phyloP scores from a whole-genome alignment of 2,888 invertebrate genomes.

The Crematogaster levior region DNA sequence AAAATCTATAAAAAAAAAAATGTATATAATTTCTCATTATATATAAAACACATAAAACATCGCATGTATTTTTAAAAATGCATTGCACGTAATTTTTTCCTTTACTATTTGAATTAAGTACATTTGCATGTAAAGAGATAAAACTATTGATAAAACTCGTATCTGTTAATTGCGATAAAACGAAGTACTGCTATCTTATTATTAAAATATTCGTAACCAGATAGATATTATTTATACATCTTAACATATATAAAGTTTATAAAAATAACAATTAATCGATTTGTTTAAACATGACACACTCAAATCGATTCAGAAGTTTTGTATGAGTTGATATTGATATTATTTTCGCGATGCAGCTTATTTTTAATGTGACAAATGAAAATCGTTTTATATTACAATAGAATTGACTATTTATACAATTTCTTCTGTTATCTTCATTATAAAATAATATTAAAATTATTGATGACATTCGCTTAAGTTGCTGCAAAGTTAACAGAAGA shows the following conservation, averaged over 20 bases:
- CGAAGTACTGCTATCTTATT: constrained; percentile 9
- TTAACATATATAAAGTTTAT: constrained; percentile 23
- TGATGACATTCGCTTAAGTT: constrained; percentile 8
- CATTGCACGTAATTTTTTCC: background rate
- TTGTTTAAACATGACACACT: background rate
- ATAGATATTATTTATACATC: background rate
- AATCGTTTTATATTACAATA: background rate
- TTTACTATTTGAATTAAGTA: constrained; percentile 35
- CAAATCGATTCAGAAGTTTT: background rate
- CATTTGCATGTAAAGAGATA: background rate
- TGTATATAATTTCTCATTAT: background rate
- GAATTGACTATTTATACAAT: constrained; percentile 28
- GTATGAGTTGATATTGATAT: background rate
- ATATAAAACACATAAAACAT: background rate
- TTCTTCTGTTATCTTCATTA: constrained; percentile 16
- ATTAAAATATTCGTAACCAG: constrained; percentile 11
- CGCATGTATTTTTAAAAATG: background rate
- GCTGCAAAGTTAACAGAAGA: background rate
- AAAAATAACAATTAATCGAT: constrained; percentile 10
- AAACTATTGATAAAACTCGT: constrained; percentile 21
- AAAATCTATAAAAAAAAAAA: background rate
- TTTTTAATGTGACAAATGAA: background rate
- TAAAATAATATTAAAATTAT: constrained; percentile 23
- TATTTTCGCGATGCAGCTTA: background rate
- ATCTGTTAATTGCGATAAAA: constrained; percentile 11